A percentile compares a stretch with the other conserved stretches of the same genome.
phyloP scores from a whole-genome alignment of 2,113 vertebrate genomes.

The Poicephalus gulielmi region DNA sequence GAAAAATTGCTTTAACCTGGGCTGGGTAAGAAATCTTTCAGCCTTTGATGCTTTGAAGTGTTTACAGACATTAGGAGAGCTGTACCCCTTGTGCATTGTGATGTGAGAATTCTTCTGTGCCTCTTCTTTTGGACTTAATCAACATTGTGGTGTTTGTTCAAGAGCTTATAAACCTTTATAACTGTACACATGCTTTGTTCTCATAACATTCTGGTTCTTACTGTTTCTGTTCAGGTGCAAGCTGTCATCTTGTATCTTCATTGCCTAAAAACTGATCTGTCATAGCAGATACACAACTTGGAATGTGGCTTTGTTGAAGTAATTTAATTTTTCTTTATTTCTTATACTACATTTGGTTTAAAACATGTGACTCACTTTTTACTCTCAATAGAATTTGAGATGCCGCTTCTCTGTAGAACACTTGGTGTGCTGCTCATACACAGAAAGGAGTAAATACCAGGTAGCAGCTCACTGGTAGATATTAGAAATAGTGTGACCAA shows the following conservation, averaged over 20 bases:
- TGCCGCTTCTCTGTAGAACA: not conserved
- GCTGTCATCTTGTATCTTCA: not conserved
- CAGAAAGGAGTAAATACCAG: not conserved
- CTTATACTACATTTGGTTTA: not conserved
- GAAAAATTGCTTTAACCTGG: conserved; percentile 39
- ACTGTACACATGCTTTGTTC: not conserved
- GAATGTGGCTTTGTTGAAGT: not conserved
- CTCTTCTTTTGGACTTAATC: not conserved
- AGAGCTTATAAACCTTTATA: not conserved
- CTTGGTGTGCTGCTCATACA: not conserved
- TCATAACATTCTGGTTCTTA: not conserved
- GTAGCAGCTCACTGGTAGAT: not conserved
- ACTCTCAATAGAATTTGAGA: not conserved
- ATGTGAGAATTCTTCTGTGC: conserved; percentile 1
- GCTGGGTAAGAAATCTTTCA: not conserved
- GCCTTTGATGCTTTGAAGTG: conserved; percentile 3
- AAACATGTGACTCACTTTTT: not conserved
- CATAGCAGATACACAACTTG: not conserved
- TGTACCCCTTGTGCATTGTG: not conserved
- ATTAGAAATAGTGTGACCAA: not conserved
- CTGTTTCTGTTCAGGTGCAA: not conserved
- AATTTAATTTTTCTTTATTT: not conserved
- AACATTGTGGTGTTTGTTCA: not conserved
- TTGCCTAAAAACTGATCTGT: not conserved
- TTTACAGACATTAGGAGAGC: not conserved